A percentile compares a stretch with the other conserved stretches of the same genome.
These are phyloP conservation scores for Cuculus canorus DNA, from an alignment of 2,797 vertebrate genomes.

Conservation along the genomic window DNA sequence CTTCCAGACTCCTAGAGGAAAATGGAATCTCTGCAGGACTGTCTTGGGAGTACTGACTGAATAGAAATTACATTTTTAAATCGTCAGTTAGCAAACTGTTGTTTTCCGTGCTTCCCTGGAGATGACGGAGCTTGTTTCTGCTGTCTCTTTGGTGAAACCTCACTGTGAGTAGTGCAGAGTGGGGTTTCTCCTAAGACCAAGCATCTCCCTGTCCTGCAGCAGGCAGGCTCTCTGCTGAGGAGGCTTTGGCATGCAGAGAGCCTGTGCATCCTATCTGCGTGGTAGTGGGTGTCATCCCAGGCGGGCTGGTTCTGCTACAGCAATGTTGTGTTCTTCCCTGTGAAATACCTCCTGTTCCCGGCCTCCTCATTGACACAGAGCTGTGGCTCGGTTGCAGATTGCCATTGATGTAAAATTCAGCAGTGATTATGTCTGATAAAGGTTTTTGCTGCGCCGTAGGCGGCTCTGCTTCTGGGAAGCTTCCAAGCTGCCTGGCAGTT, in stretches of 20 bases:
- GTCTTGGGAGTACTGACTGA: background rate
- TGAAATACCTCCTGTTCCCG: conserved; percentile 8
- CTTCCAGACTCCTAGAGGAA: background rate
- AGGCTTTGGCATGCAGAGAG: background rate
- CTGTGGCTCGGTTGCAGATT: conserved; percentile 20
- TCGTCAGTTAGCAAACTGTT: background rate
- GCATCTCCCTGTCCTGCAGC: background rate
- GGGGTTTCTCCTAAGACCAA: background rate
- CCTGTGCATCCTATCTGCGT: background rate
- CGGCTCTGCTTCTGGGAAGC: conserved; percentile 7
- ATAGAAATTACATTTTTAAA: background rate
- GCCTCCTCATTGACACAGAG: conserved; percentile 35
- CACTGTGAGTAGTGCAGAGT: background rate
- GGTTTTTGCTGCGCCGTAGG: conserved; percentile 35
- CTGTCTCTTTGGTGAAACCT: background rate
- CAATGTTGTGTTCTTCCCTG: background rate
- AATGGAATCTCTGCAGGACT: background rate
- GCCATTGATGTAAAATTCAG: conserved; percentile 55
- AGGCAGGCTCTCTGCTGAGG: background rate
- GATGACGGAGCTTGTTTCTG: background rate
- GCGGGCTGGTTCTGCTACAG: conserved; percentile 18
- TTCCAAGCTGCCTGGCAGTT: conserved; percentile 9
- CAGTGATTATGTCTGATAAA: conserved; percentile 12
- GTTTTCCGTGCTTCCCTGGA: background rate
- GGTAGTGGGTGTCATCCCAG: conserved; percentile 13